Evolutionary conservation across 1,140 invertebrate genomes (phyloP).

Genomic region (Dendrolimus punctatus): DNA sequence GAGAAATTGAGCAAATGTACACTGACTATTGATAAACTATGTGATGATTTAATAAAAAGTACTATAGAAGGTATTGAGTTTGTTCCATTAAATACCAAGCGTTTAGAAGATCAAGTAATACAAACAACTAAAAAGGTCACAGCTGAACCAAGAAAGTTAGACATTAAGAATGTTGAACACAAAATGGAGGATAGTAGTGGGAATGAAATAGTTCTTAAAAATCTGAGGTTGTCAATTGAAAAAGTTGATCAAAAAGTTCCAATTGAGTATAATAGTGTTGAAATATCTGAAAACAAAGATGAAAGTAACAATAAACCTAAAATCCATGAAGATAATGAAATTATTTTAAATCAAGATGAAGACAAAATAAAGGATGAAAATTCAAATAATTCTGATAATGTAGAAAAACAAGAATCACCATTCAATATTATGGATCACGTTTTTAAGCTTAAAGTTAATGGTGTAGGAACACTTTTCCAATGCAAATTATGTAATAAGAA

Average conservation of each 20-base stretch:
- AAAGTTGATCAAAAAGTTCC: neutral
- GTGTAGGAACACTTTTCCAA: conserved; percentile 53
- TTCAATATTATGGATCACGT: conserved; percentile 63
- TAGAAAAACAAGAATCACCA: conserved; percentile 13
- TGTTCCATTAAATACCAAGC: conserved; percentile 24
- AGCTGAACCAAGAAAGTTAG: too few relatives aligned
- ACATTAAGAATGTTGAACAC: neutral
- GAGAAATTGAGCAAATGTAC: conserved; percentile 59
- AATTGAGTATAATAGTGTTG: neutral
- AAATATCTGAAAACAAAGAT: neutral
- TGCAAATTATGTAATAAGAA: conserved; percentile 63
- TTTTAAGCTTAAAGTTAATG: conserved; percentile 59
- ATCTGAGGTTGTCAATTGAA: conserved; percentile 5
- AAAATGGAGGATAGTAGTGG: neutral
- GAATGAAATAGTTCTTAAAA: conserved; percentile 1
- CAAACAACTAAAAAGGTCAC: conserved; percentile 1
- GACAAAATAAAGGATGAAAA: neutral
- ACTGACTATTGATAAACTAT: conserved; percentile 66
- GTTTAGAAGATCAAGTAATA: conserved; percentile 15
- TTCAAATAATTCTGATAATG: conserved; percentile 2
- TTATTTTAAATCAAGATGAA: conserved; percentile 4
- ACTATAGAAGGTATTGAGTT: conserved; percentile 59
- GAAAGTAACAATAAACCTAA: neutral
- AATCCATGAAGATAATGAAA: conserved; percentile 1
- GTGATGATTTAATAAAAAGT: conserved; percentile 61